Percentiles rank a stretch among this genome's conserved stretches.
phyloP scores from a whole-genome alignment of 2,113 vertebrate species.

The Hucho hucho region DNA sequence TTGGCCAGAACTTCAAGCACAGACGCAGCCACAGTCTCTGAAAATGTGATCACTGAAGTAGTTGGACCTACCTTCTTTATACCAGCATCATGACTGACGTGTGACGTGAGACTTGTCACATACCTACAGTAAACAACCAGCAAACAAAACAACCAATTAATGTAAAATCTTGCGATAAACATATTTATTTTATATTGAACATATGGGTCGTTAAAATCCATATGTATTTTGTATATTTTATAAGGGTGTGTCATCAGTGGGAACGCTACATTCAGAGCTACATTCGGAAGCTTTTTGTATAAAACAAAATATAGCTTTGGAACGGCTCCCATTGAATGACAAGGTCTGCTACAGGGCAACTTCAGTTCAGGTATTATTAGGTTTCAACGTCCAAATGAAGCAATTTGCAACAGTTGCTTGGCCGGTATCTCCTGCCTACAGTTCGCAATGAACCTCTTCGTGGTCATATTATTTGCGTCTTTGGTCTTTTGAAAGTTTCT shows the following conservation, averaged over 20 bases:
- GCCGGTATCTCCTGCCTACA: neutral
- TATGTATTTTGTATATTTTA: neutral
- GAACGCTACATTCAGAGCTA: no score
- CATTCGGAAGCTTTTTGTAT: neutral
- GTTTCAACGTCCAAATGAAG: neutral
- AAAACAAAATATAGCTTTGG: neutral
- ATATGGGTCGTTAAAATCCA: neutral
- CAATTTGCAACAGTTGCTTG: neutral
- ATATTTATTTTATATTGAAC: neutral
- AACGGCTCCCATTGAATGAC: no score
- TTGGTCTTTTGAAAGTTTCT: neutral
- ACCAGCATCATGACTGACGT: slow-evolving; percentile 44
- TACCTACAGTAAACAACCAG: neutral
- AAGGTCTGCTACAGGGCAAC: no score
- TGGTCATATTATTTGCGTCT: no score
- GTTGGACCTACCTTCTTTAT: slow-evolving; percentile 54
- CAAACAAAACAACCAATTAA: neutral
- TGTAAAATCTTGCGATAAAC: neutral
- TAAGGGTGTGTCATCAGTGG: neutral
- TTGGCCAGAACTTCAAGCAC: slow-evolving; percentile 38
- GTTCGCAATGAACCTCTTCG: neutral
- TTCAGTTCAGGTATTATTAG: no score
- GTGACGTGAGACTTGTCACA: slow-evolving; percentile 31
- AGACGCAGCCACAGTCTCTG: slow-evolving; percentile 32
- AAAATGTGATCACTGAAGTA: slow-evolving; percentile 45